Evolutionary conservation across 2,888 invertebrate genomes (phyloP).

Genomic region (Xylota segnis): DNA sequence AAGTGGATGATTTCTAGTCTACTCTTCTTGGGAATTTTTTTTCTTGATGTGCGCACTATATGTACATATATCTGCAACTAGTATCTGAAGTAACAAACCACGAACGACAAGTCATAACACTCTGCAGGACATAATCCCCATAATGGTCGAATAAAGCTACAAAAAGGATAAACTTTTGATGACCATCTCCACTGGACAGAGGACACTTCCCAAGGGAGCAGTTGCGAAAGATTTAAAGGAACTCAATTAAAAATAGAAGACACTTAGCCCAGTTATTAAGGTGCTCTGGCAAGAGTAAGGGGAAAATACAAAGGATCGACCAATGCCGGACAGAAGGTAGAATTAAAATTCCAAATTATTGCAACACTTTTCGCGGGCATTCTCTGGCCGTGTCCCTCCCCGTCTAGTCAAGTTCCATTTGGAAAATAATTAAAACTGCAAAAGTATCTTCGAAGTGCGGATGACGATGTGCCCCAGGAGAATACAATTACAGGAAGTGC

Average conservation of each 20-base stretch:
- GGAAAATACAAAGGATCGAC: background rate
- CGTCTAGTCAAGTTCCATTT: background rate
- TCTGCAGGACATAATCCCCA: background rate
- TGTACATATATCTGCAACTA: no score
- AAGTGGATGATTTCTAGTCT: background rate
- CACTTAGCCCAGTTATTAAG: background rate
- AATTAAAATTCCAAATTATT: conserved; percentile 4
- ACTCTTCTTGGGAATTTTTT: no score
- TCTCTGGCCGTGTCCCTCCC: background rate
- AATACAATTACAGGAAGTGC: conserved; percentile 54
- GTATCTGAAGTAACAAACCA: background rate
- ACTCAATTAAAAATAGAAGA: conserved; percentile 3
- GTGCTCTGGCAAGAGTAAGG: background rate
- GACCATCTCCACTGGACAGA: background rate
- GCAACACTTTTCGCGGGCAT: background rate
- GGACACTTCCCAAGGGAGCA: background rate
- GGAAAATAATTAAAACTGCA: conserved; percentile 7
- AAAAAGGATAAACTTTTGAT: background rate
- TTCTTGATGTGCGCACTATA: no score
- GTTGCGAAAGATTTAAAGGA: background rate
- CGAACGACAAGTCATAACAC: background rate
- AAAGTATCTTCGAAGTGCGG: background rate
- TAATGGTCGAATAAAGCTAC: background rate
- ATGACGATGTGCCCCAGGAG: background rate
- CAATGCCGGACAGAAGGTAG: background rate